Percentiles rank a stretch among this genome's conserved stretches.
Conservation (phyloP, 2,113 vertebrate species). For the Orientallactaga bullata region DNA sequence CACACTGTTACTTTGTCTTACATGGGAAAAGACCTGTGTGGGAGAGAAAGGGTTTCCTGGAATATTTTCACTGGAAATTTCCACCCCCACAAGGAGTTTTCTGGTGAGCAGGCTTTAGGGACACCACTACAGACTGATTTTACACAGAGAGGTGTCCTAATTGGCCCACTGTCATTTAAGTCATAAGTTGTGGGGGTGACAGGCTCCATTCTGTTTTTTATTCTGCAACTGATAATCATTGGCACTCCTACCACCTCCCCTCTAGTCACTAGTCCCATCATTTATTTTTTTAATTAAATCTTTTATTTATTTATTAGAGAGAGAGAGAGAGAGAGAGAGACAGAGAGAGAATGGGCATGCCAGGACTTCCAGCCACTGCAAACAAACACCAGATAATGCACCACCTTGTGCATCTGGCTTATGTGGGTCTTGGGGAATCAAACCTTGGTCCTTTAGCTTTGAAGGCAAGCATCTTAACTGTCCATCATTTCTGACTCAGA, state of each 20-base stretch:
- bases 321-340: too few species aligned
- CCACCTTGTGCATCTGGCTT: too few species aligned
- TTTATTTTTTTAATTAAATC: neutral
- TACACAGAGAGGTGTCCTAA: neutral
- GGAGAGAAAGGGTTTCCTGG: neutral
- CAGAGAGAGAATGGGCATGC: too few species aligned
- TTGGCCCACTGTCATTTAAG: neutral
- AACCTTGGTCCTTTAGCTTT: too few species aligned
- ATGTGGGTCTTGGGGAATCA: too few species aligned
- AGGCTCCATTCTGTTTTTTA: neutral
- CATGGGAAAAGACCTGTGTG: neutral
- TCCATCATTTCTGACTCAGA: neutral
- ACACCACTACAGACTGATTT: too few species aligned
- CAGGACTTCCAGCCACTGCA: too few species aligned
- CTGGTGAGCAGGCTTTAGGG: neutral
- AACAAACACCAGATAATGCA: too few species aligned
- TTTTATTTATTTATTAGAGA: too few species aligned
- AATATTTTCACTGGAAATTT: neutral
- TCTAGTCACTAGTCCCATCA: neutral
- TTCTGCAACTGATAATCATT: neutral
- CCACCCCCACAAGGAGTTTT: neutral
- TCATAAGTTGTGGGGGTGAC: neutral
- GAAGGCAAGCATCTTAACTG: too few species aligned
- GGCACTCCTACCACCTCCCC: accelerated
- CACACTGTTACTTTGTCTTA: neutral